phyloP scores from a whole-genome alignment of 2,113 vertebrate species.

The Perca fluviatilis region DNA sequence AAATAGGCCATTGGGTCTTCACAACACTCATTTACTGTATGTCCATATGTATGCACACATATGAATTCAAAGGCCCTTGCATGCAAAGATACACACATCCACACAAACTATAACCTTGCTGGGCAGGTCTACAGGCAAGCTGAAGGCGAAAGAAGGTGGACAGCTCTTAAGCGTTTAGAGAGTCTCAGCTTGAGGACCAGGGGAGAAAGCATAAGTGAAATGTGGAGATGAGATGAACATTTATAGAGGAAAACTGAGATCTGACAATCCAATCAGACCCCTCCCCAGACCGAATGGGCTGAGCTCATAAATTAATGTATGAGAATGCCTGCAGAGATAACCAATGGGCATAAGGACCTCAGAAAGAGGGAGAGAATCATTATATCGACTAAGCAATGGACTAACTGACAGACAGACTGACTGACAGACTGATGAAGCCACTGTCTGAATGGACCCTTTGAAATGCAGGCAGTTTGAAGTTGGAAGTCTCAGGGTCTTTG shows the following conservation, averaged over 20 bases:
- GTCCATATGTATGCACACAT: constrained; percentile 27
- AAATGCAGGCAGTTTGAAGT: constrained; percentile 79
- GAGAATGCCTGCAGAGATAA: constrained; percentile 73
- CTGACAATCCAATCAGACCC: constrained; percentile 76
- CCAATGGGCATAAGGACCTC: constrained; percentile 72
- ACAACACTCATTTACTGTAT: constrained; percentile 31
- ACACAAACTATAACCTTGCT: constrained; percentile 10
- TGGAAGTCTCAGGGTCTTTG: constrained; percentile 72
- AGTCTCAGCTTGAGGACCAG: constrained; percentile 30
- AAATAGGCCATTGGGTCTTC: constrained; percentile 64
- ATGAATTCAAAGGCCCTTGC: neutral
- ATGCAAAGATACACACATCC: neutral
- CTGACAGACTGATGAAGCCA: constrained; percentile 71
- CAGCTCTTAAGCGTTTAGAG: constrained; percentile 28
- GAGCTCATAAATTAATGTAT: constrained; percentile 79
- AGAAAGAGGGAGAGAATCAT: constrained; percentile 68
- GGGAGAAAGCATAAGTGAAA: constrained; percentile 37
- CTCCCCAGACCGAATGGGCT: constrained; percentile 52
- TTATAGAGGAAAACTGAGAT: constrained; percentile 65
- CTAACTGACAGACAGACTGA: constrained; percentile 64
- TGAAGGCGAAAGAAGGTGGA: constrained; percentile 14
- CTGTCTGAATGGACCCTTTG: constrained; percentile 72
- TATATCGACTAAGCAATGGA: constrained; percentile 79
- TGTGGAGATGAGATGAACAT: constrained; percentile 60
- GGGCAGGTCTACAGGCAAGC: neutral